These are phyloP conservation scores for Pocillopora damicornis DNA, from an alignment of 64 coral and sea anemone species.

Conservation along the genomic window DNA sequence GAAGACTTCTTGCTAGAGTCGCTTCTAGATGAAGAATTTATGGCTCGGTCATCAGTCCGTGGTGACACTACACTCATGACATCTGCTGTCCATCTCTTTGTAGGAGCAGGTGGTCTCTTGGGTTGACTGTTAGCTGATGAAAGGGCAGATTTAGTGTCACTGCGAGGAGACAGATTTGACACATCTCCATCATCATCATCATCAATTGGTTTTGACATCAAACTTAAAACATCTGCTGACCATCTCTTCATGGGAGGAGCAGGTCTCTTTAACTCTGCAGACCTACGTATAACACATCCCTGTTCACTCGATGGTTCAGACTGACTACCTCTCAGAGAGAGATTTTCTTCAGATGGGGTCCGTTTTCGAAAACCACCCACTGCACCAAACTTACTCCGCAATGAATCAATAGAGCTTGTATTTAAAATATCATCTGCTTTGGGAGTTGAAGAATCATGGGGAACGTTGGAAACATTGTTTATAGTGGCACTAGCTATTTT, in stretches of 20 bases:
- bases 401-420: conserved; percentile 12
- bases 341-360: conserved; percentile 42
- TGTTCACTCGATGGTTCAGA: not conserved
- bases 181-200: conserved; percentile 12
- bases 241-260: conserved; percentile 29
- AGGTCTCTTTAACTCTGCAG: conserved; percentile 7
- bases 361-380: conserved; percentile 20
- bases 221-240: conserved; percentile 42
- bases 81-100: conserved; percentile 67
- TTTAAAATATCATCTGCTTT: not conserved
- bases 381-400: conserved; percentile 52
- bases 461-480: not conserved
- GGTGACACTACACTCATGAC: conserved; percentile 42
- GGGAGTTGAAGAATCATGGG: not conserved
- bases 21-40: conserved; percentile 15
- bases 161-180: not conserved
- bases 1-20: conserved; percentile 11
- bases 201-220: conserved; percentile 26
- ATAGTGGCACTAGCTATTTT: not conserved
- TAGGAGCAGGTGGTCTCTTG: conserved; percentile 28
- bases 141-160: conserved; percentile 1
- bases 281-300: not conserved
- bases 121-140: not conserved
- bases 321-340: conserved; percentile 20
- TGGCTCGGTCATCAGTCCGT: not conserved